A percentile compares a stretch with the other conserved stretches of the same genome.
phyloP scores from a whole-genome alignment of 1,140 invertebrate species.

The Papilio glaucus region DNA sequence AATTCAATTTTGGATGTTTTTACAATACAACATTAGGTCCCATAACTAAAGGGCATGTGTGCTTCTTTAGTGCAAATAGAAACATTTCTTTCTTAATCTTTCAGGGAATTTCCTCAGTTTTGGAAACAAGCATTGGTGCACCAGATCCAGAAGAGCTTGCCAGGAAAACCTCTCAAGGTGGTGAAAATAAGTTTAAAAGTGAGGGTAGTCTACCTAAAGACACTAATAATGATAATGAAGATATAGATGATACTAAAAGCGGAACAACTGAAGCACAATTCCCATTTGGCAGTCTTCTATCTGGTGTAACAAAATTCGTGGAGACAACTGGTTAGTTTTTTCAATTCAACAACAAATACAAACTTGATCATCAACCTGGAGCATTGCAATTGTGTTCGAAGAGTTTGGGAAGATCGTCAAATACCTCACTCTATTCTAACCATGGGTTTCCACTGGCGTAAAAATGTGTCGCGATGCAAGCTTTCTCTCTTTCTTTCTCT shows the following conservation, averaged over 20 bases:
- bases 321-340: constrained; percentile 86
- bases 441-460: too few species aligned
- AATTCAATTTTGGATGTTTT: too few species aligned
- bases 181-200: constrained; percentile 42
- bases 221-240: constrained; percentile 37
- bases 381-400: too few species aligned
- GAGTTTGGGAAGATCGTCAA: too few species aligned
- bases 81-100: constrained; percentile 40
- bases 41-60: too few species aligned
- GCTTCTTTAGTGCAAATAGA: not conserved
- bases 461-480: too few species aligned
- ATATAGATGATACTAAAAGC: constrained; percentile 36
- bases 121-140: constrained; percentile 90
- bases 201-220: constrained; percentile 44
- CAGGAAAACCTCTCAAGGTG: constrained; percentile 62
- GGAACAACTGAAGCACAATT: constrained; percentile 69
- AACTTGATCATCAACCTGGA: too few species aligned
- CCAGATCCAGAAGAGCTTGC: constrained; percentile 91
- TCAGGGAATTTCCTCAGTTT: constrained; percentile 85
- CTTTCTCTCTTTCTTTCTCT: too few species aligned
- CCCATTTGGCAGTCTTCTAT: constrained; percentile 86
- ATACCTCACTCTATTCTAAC: too few species aligned
- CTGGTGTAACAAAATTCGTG: constrained; percentile 88
- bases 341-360: too few species aligned
- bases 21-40: too few species aligned